These are phyloP conservation scores for Amblyraja radiata DNA, from an alignment of 2,797 vertebrate genomes.

Conservation along the genomic window DNA sequence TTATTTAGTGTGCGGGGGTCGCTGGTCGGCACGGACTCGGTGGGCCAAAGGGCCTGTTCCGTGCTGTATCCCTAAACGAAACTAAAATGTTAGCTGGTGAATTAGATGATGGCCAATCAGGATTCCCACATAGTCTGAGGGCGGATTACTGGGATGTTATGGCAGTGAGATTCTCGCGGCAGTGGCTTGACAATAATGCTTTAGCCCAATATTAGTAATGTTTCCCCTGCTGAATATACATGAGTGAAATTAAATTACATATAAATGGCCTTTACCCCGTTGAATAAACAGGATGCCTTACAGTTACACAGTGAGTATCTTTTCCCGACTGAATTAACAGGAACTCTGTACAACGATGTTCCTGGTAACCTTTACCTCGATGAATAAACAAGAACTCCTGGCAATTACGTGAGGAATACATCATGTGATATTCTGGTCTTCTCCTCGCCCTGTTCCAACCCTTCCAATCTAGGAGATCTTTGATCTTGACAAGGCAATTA, in stretches of 20 bases:
- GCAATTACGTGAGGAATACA: neutral
- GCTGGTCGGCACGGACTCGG: too few species aligned
- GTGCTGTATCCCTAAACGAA: too few species aligned
- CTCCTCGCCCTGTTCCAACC: neutral
- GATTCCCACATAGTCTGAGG: too few species aligned
- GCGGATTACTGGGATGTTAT: too few species aligned
- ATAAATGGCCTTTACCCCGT: slow-evolving; percentile 7
- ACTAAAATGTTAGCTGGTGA: too few species aligned
- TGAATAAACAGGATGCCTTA: neutral
- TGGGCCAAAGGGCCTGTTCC: too few species aligned
- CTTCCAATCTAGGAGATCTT: neutral
- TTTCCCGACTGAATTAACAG: neutral
- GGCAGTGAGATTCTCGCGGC: neutral
- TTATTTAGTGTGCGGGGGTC: too few species aligned
- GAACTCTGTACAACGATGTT: neutral
- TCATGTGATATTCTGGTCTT: neutral
- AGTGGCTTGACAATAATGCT: neutral
- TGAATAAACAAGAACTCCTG: neutral
- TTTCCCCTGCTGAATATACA: neutral
- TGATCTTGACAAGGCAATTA: neutral
- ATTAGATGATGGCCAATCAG: too few species aligned
- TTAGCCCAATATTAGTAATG: neutral
- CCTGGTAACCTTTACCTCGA: slow-evolving; percentile 6
- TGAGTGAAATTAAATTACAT: slow-evolving; percentile 14
- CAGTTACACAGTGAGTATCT: slow-evolving; percentile 10